These are phyloP conservation scores for Actinostola sp. DNA, from an alignment of 92 coral and sea anemone species.

Conservation along the genomic window DNA sequence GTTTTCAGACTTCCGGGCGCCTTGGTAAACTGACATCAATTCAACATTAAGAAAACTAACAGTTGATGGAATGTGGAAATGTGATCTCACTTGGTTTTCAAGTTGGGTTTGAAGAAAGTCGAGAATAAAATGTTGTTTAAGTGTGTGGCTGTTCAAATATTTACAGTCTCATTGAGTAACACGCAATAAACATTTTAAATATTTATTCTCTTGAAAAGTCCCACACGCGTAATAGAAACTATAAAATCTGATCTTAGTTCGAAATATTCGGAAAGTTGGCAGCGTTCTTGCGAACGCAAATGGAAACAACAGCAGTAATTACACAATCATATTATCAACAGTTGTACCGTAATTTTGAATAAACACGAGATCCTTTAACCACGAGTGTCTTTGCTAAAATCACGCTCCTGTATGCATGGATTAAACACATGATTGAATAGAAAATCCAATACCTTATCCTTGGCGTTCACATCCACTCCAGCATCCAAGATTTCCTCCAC, in stretches of 20 bases:
- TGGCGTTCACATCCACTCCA: slow-evolving; percentile 22
- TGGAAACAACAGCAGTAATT: too few species aligned
- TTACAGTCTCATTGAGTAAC: too few species aligned
- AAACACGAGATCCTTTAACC: background rate
- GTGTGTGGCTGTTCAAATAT: slow-evolving; percentile 13
- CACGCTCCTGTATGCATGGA: background rate
- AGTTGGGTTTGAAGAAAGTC: background rate
- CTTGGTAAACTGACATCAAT: background rate
- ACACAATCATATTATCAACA: too few species aligned
- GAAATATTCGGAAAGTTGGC: too few species aligned
- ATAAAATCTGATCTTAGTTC: too few species aligned
- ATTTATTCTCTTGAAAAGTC: too few species aligned
- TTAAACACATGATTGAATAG: too few species aligned
- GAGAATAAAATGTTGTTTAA: background rate
- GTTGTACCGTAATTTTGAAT: background rate
- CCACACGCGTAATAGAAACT: too few species aligned
- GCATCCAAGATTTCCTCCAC: slow-evolving; percentile 20
- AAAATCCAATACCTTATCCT: slow-evolving; percentile 37
- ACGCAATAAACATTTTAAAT: too few species aligned
- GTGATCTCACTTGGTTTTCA: background rate
- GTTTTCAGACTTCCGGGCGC: background rate
- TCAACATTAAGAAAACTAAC: background rate
- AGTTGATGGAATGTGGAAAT: background rate
- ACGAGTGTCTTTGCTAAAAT: background rate
- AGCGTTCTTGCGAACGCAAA: too few species aligned